Evolutionary conservation across 2,888 invertebrate species (phyloP).

Genomic region (Idaea dimidiata): DNA sequence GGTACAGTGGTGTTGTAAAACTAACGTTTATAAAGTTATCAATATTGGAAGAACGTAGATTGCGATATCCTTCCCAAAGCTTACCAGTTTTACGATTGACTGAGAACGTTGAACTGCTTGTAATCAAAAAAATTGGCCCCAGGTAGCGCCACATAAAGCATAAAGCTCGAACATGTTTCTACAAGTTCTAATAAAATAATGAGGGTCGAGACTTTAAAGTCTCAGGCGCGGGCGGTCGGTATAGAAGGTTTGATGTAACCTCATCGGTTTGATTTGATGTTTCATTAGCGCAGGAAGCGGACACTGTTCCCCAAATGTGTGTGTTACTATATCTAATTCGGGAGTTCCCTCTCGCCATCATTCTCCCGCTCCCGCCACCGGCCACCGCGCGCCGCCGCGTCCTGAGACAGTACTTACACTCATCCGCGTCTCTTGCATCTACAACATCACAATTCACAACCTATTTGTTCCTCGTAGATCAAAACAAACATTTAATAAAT

Average conservation of each 20-base stretch:
- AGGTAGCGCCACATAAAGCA: no score
- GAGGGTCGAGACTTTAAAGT: not conserved
- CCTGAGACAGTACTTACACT: not conserved
- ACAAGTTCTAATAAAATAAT: not conserved
- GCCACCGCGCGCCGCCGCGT: not conserved
- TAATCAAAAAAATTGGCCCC: no score
- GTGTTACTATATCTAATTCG: not conserved
- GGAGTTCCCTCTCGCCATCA: not conserved
- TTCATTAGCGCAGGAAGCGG: not conserved
- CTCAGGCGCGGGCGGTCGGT: not conserved
- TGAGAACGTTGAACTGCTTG: no score
- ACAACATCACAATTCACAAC: no score
- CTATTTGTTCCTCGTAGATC: no score
- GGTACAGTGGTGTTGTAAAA: no score
- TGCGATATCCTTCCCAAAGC: no score
- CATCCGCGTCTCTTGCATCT: not conserved
- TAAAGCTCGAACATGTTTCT: no score
- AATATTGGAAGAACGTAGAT: no score
- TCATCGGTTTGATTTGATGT: slow-evolving; percentile 1
- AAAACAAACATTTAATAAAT: no score
- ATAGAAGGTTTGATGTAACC: not conserved
- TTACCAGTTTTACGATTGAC: no score
- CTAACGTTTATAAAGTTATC: no score
- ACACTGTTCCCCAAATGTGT: not conserved
- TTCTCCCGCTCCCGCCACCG: not conserved